phyloP scores from a whole-genome alignment of 2,888 invertebrate genomes.

The Hermaeophaga mercurialis region DNA sequence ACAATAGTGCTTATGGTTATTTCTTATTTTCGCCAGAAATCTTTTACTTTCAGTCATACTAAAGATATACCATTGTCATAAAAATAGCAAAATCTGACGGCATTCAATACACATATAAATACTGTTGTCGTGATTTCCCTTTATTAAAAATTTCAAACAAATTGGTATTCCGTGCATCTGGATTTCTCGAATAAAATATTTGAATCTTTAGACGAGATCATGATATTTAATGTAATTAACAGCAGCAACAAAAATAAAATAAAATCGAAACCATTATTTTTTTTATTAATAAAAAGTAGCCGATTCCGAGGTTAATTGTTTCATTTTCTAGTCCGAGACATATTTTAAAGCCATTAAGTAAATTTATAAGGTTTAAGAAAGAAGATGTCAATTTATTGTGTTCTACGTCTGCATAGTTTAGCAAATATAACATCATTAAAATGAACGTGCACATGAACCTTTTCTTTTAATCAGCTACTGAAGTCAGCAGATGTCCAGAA shows the following conservation, averaged over 20 bases:
- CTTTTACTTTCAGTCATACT: slow-evolving; percentile 8
- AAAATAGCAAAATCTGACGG: slow-evolving; percentile 36
- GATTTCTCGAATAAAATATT: slow-evolving; percentile 39
- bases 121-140: slow-evolving; percentile 42
- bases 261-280: slow-evolving; percentile 6
- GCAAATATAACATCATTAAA: slow-evolving; percentile 53
- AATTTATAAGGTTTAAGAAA: too few species aligned
- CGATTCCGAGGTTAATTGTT: too few species aligned
- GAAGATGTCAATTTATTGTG: slow-evolving; percentile 31
- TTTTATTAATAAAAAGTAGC: too few species aligned
- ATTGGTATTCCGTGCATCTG: slow-evolving; percentile 46
- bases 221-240: slow-evolving; percentile 36
- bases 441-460: slow-evolving; percentile 46
- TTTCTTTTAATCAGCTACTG: slow-evolving; percentile 48
- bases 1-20: too few species aligned
- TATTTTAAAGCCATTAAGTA: too few species aligned
- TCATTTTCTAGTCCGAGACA: too few species aligned
- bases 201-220: slow-evolving; percentile 37
- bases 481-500: slow-evolving; percentile 47
- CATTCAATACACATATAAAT: slow-evolving; percentile 37
- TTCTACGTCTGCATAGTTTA: slow-evolving; percentile 20
- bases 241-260: neutral
- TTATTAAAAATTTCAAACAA: slow-evolving; percentile 39
- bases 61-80: slow-evolving; percentile 18
- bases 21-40: slow-evolving; percentile 16